A percentile compares a stretch with the other conserved stretches of the same genome.
These are phyloP conservation scores for Lasioglossum lativentre DNA, from an alignment of 2,888 invertebrate genomes.

Conservation along the genomic window DNA sequence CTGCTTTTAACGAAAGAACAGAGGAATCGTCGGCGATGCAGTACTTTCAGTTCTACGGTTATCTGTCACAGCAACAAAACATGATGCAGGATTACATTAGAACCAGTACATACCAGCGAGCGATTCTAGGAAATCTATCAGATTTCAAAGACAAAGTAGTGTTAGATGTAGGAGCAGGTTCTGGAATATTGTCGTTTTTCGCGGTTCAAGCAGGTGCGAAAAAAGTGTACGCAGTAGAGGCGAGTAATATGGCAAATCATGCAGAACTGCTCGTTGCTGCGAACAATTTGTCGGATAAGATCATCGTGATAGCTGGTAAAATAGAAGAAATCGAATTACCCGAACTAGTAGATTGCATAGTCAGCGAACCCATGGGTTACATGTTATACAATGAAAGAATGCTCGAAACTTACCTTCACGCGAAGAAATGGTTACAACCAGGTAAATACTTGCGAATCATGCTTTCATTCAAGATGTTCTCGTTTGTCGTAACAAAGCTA, in stretches of 20 bases:
- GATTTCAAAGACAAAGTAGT: slow-evolving; percentile 98
- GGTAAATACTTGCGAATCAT: slow-evolving; percentile 80
- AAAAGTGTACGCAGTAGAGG: slow-evolving; percentile 99
- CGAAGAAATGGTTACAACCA: slow-evolving; percentile 98
- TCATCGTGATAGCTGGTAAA: slow-evolving; percentile 98
- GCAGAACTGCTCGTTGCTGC: slow-evolving; percentile 95
- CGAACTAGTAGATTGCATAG: slow-evolving; percentile 97
- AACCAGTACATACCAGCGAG: slow-evolving; percentile 99
- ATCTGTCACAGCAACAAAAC: slow-evolving; percentile 99
- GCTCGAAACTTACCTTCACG: slow-evolving; percentile 99
- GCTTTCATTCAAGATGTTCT: neutral
- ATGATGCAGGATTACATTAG: slow-evolving; percentile 99
- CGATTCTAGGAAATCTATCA: slow-evolving; percentile 95
- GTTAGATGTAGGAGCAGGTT: slow-evolving; percentile 99
- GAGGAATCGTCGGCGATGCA: slow-evolving; percentile 99
- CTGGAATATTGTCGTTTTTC: slow-evolving; percentile 99
- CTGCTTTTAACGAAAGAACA: slow-evolving; percentile 97
- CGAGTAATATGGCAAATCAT: slow-evolving; percentile 99
- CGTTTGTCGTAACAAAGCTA: neutral
- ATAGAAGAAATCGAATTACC: slow-evolving; percentile 99
- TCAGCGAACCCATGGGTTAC: slow-evolving; percentile 99
- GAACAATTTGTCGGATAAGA: slow-evolving; percentile 94
- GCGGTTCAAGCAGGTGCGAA: slow-evolving; percentile 98
- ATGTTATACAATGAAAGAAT: slow-evolving; percentile 99
- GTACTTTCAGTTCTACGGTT: slow-evolving; percentile 99